These are phyloP conservation scores for Larimichthys crocea DNA, from an alignment of 2,113 vertebrate species.

Conservation along the genomic window DNA sequence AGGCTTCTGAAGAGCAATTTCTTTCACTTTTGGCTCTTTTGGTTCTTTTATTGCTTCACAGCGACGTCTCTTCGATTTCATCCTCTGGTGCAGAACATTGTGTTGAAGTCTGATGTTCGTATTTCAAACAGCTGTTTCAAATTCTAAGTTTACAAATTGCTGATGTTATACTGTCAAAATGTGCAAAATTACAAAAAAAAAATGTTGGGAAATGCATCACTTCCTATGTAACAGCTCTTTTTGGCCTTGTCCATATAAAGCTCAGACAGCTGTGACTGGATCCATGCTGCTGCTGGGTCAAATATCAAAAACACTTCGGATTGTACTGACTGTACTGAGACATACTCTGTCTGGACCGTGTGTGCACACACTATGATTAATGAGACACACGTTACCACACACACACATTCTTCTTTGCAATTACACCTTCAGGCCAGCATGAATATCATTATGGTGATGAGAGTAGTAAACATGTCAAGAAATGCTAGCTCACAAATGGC, in stretches of 20 bases:
- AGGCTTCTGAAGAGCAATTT: no score
- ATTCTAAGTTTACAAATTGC: not conserved
- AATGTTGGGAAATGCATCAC: not conserved
- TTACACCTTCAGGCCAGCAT: conserved; percentile 13
- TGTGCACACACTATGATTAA: conserved; percentile 2
- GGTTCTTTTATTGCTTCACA: not conserved
- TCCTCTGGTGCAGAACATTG: not conserved
- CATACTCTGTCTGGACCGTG: not conserved
- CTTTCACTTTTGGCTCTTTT: not conserved
- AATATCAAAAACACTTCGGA: not conserved
- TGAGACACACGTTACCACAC: not conserved
- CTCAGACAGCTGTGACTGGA: not conserved
- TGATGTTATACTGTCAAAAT: not conserved
- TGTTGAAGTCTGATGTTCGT: not conserved
- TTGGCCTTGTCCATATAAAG: not conserved
- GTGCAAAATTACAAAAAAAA: not conserved
- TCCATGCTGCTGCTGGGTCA: not conserved
- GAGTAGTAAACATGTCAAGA: conserved; percentile 42
- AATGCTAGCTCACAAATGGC: conserved; percentile 8
- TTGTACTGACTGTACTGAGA: not conserved
- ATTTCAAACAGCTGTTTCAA: not conserved
- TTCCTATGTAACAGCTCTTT: not conserved
- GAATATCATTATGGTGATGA: conserved; percentile 21
- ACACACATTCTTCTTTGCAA: not conserved
- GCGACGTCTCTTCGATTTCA: not conserved